Evolutionary conservation across 2,797 vertebrate species (phyloP), one percentile per base, ranked within the genome.

Genomic region (Schizothorax lantsangensis): DNA sequence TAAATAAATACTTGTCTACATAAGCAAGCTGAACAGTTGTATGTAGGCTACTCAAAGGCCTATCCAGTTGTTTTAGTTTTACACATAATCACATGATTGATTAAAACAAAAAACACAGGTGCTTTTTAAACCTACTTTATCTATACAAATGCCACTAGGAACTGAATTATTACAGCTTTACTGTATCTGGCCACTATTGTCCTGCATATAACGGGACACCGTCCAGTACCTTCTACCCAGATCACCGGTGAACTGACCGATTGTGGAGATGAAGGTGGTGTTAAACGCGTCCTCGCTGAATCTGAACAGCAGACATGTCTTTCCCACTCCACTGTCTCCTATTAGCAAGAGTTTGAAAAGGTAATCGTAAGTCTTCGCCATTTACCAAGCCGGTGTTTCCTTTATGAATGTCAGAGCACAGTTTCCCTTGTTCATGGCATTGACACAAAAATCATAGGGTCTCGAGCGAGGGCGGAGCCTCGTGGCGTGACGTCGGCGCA

Each of bases 311-410:
- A 98, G 95, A 93, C 97, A 99, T 92, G 98, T 98, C 95, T 99
- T 99, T 43, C 98, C 98, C 78, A 99, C 98, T 66, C 98, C 98
- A 87, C 97, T 98, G 93, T 99, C 98, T 52, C 98, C 97, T 90
- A 99, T 98, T 26, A 99, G 97, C 95, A 98, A 93, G 94, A 99
- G 95, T 92, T 99, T 99, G 92, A 99, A 99, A 12, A 99, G 96
- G 91, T 99, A 99, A 93, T 99, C 98, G 95, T 99, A 98, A 19
- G 97, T 99, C 94, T 99, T 99, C 95, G 97, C 97, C 98, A 98
- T 99, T 94, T 90, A 91, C 93, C 88, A 77, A 91, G 92, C 92
- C 87, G 92, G 90, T 92, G 85, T 89, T 85, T 82, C 83, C 84
- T 71, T 45, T 49, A 79, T 89, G 77, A 87, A 81, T 80, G 86